Conservation (phyloP, 2,888 invertebrate species). For the Euplexia lucipara region DNA sequence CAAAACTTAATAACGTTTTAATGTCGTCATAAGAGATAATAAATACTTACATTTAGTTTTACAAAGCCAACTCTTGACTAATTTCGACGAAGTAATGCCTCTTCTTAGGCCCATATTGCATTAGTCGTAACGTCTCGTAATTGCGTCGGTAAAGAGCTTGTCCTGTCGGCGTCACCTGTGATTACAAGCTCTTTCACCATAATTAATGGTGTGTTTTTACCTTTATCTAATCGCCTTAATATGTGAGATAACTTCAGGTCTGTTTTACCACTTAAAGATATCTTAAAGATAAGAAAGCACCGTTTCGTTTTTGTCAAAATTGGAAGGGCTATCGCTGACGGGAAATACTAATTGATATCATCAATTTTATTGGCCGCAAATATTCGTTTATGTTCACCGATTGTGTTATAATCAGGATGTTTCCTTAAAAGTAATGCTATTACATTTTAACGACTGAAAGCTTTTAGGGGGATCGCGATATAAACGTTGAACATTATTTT, state of each 20-base stretch:
- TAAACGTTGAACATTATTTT: background rate
- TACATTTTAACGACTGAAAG: conserved; percentile 33
- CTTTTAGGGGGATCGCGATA: conserved; percentile 22
- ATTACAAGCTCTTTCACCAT: conserved; percentile 60
- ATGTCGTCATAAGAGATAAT: conserved; percentile 2
- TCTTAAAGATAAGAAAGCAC: conserved; percentile 52
- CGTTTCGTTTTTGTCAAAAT: conserved; percentile 43
- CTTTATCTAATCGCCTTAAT: conserved; percentile 65
- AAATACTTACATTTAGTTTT: conserved; percentile 4
- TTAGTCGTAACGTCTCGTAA: conserved; percentile 62
- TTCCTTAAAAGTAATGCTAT: conserved; percentile 29
- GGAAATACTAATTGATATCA: conserved; percentile 56
- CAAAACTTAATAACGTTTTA: conserved; percentile 9
- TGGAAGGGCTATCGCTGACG: conserved; percentile 40
- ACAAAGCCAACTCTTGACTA: conserved; percentile 30
- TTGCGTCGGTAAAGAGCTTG: conserved; percentile 60
- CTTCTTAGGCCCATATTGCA: conserved; percentile 51
- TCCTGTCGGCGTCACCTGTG: conserved; percentile 51
- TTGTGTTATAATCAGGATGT: conserved; percentile 11
- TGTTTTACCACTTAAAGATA: conserved; percentile 65
- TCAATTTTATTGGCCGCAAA: conserved; percentile 53
- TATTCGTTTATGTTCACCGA: conserved; percentile 46
- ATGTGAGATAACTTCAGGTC: conserved; percentile 60
- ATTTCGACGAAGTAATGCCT: conserved; percentile 49
- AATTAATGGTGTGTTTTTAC: conserved; percentile 65